Percentiles rank a stretch among this genome's conserved stretches.
Conservation (phyloP, 1,140 invertebrate genomes). For the Caerostris extrusa region DNA sequence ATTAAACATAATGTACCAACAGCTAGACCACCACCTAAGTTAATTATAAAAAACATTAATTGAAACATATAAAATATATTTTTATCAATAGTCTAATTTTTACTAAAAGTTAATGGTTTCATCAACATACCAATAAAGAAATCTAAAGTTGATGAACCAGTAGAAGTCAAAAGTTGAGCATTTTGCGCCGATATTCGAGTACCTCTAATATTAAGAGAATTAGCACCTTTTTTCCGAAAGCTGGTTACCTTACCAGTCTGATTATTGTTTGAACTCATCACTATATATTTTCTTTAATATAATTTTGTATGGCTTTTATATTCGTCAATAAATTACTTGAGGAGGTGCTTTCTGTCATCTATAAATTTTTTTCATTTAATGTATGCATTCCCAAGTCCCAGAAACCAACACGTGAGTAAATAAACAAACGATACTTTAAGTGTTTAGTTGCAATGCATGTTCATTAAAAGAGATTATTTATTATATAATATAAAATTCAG, state of each 20-base stretch:
- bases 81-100: neutral
- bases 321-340: too few relatives aligned
- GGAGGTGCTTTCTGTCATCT: too few relatives aligned
- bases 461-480: too few relatives aligned
- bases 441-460: too few relatives aligned
- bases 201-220: slow-evolving; percentile 51
- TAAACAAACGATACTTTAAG: too few relatives aligned
- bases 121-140: slow-evolving; percentile 57
- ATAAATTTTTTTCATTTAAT: too few relatives aligned
- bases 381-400: too few relatives aligned
- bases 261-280: neutral
- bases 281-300: too few relatives aligned
- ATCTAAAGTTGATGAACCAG: slow-evolving; percentile 66
- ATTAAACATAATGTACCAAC: slow-evolving; percentile 69
- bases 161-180: slow-evolving; percentile 64
- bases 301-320: too few relatives aligned
- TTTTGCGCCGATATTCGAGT: slow-evolving; percentile 68
- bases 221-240: slow-evolving; percentile 62
- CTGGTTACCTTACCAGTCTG: slow-evolving; percentile 29
- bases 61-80: neutral
- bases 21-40: slow-evolving; percentile 70
- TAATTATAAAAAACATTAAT: neutral
- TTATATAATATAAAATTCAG: too few relatives aligned
- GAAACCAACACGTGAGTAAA: too few relatives aligned
- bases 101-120: neutral